phyloP scores from a whole-genome alignment of 1,140 invertebrate genomes.

The Calycopis cecrops region DNA sequence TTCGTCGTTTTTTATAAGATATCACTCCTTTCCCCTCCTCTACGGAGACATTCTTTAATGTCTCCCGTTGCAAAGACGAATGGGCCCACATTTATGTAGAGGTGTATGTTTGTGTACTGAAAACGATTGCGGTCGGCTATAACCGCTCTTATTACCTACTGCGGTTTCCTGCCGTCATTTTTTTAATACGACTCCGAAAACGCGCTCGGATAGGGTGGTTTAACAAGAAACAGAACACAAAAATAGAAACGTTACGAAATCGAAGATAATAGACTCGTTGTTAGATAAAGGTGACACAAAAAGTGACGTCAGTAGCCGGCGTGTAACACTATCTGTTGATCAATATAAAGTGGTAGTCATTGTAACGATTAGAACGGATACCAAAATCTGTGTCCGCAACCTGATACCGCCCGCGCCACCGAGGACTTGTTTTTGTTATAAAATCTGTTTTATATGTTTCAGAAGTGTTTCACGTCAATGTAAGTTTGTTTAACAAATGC shows the following conservation, averaged over 20 bases:
- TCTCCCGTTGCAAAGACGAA: conserved; percentile 69
- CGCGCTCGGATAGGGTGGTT: conserved; percentile 4
- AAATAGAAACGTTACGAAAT: conserved; percentile 45
- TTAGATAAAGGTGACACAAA: conserved; percentile 66
- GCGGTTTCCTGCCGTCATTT: conserved; percentile 57
- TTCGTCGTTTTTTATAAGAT: conserved; percentile 39
- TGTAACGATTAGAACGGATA: conserved; percentile 67
- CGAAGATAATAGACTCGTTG: conserved; percentile 65
- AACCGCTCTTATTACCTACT: conserved; percentile 56
- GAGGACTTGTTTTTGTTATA: conserved; percentile 17
- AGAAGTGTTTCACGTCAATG: conserved; percentile 32
- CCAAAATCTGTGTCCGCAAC: conserved; percentile 44
- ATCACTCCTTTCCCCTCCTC: conserved; percentile 62
- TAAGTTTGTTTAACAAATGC: conserved; percentile 21
- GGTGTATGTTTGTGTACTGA: conserved; percentile 62
- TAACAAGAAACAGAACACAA: conserved; percentile 42
- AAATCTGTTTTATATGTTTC: conserved; percentile 46
- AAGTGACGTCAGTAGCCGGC: conserved; percentile 66
- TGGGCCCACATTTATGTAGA: conserved; percentile 68
- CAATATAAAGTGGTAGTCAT: conserved; percentile 72
- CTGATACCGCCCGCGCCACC: conserved; percentile 1
- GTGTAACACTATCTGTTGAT: conserved; percentile 71
- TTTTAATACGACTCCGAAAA: conserved; percentile 24
- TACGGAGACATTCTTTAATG: conserved; percentile 70
- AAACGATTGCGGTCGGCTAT: conserved; percentile 62